Conservation (phyloP, 2,888 invertebrate species). For the Pollenia griseotomentosa region DNA sequence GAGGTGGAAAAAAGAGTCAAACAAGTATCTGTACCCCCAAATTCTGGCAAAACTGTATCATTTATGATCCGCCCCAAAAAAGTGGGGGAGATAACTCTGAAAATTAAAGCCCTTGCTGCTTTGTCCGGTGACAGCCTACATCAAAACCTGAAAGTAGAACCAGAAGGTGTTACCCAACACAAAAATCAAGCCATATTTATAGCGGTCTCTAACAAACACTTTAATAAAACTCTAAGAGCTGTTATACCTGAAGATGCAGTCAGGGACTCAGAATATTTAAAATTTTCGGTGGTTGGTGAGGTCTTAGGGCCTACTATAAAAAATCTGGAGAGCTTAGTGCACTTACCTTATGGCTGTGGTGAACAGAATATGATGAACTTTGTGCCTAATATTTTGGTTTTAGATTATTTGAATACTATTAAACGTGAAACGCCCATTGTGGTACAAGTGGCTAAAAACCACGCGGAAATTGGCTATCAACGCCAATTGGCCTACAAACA, state of each 20-base stretch:
- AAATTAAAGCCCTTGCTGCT: conserved; percentile 90
- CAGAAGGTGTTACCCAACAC: conserved; percentile 91
- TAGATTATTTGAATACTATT: conserved; percentile 88
- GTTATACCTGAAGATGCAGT: conserved; percentile 91
- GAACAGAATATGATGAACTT: conserved; percentile 86
- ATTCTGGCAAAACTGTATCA: conserved; percentile 91
- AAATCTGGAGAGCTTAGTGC: conserved; percentile 90
- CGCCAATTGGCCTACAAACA: conserved; percentile 91
- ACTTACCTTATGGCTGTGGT: conserved; percentile 94
- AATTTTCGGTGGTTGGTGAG: conserved; percentile 89
- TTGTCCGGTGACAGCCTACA: conserved; percentile 92
- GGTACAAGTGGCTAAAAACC: conserved; percentile 85
- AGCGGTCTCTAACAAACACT: conserved; percentile 86
- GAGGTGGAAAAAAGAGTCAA: conserved; percentile 80
- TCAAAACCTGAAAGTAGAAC: conserved; percentile 90
- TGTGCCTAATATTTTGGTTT: conserved; percentile 89
- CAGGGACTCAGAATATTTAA: conserved; percentile 89
- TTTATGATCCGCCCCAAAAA: conserved; percentile 92
- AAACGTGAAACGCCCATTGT: conserved; percentile 88
- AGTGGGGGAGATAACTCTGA: conserved; percentile 89
- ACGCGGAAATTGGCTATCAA: conserved; percentile 88
- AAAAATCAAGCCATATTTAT: conserved; percentile 90
- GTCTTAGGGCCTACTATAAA: conserved; percentile 92
- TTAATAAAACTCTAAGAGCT: conserved; percentile 88
- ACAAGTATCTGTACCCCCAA: conserved; percentile 87